Evolutionary conservation across 2,888 invertebrate genomes (phyloP).

Genomic region (Drosophila pseudotakahashii): DNA sequence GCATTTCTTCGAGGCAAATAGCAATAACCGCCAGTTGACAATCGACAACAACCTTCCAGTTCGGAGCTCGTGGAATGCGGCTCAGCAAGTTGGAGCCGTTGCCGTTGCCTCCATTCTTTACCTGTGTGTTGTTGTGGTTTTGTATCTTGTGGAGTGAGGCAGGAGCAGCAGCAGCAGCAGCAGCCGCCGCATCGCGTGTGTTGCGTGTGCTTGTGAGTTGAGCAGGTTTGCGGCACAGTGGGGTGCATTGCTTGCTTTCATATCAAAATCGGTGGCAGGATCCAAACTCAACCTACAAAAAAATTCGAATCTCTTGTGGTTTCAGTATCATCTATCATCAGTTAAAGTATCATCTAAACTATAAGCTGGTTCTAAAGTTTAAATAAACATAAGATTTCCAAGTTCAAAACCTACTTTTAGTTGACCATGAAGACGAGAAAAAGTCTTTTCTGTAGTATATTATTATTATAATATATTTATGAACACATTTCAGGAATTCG

Average conservation of each 20-base stretch:
- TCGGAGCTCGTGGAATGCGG: constrained; percentile 64
- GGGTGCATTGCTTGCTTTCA: background rate
- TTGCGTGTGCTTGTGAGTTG: constrained; percentile 20
- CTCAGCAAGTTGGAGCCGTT: constrained; percentile 63
- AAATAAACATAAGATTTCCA: too few species aligned
- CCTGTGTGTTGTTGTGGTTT: constrained; percentile 9
- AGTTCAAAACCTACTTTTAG: too few species aligned
- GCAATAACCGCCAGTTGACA: background rate
- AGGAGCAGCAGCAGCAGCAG: constrained; percentile 24
- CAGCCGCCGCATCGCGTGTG: constrained; percentile 8
- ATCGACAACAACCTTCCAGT: constrained; percentile 9
- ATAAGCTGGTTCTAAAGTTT: too few species aligned
- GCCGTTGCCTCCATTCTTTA: constrained; percentile 29
- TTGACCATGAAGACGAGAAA: too few species aligned
- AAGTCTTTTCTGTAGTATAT: too few species aligned
- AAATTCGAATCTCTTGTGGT: too few species aligned
- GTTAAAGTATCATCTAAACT: too few species aligned
- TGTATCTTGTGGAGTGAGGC: background rate
- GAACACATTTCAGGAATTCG: too few species aligned
- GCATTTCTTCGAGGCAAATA: constrained; percentile 5
- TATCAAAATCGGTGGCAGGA: background rate
- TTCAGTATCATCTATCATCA: too few species aligned
- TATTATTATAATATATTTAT: too few species aligned
- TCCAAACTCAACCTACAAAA: background rate
- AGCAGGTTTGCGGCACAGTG: constrained; percentile 47